Base-by-base conservation (phyloP, 2,113 vertebrate genomes). In the Heliornis fulica region DNA sequence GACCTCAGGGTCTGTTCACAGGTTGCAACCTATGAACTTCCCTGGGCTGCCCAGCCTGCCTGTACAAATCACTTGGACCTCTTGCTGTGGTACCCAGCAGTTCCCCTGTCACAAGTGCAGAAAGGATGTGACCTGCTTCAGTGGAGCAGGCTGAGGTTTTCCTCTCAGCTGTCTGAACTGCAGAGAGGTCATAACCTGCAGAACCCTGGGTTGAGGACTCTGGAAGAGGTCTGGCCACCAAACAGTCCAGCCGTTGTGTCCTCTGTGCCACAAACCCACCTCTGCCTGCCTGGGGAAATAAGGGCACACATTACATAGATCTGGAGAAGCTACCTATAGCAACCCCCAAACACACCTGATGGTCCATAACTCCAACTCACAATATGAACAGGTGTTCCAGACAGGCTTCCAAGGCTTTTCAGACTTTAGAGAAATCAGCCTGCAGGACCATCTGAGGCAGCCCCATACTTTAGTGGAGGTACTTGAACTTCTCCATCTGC, bases 341-440 rank as follows among this genome's bases (percentile, higher is more conserved):
- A 88, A 15, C 10, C 3, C 15, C 16, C 43, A 83, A 54, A 50
- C 7, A 13, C 11, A 38, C 0, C 0, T 19, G 78, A n/a, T 0
- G 0, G 28, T n/a, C 31, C 40, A 12, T 43, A 21, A 32, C 15
- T 85, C 32, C 57, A 76, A 38, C 43, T 86, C 36, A 23, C 8
- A 29, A 3, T 5, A 4, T 25, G 68, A 60, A 3, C 14, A 26
- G 25, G 29, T 43, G 72, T 59, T 56, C 64, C 8, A 17, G 43
- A 65, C 16, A 65, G 68, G 13, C n/a, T 69, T 41, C 25, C 32
- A 29, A 17, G 15, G 40, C 56, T 66, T 83, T 38, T 29, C 61
- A 79, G 38, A 51, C 50, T 72, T 40, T n/a, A 36, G 40, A 57
- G 54, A 57, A 86, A 80, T 15, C 43, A 86, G 34, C 26, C 57